Evolutionary conservation across 2,113 vertebrate genomes (phyloP).

Genomic region (Aphelocoma coerulescens): DNA sequence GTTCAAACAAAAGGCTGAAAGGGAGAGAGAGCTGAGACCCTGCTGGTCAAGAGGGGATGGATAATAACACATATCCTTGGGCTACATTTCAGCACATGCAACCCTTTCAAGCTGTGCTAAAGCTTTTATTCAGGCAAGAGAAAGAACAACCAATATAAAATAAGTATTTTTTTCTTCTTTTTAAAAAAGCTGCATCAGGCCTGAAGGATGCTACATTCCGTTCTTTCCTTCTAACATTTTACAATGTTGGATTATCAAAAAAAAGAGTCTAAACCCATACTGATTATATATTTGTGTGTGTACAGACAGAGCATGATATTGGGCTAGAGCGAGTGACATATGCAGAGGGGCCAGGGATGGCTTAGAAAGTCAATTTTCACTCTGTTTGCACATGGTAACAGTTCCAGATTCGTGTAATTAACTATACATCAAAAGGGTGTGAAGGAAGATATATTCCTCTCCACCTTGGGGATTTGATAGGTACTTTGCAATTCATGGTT

Average conservation of each 20-base stretch:
- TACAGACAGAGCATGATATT: not conserved
- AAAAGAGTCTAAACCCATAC: not conserved
- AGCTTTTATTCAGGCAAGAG: constrained; percentile 77
- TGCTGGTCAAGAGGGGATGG: constrained; percentile 82
- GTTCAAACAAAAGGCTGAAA: constrained; percentile 85
- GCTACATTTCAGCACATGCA: constrained; percentile 83
- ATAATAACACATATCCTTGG: constrained; percentile 84
- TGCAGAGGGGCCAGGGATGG: constrained; percentile 35
- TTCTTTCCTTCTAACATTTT: not conserved
- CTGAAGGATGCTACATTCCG: constrained; percentile 46
- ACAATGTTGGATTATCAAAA: not conserved
- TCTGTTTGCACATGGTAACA: constrained; percentile 61
- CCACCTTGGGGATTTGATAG: constrained; percentile 30
- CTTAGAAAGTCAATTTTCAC: constrained; percentile 61
- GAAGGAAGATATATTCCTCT: constrained; percentile 44
- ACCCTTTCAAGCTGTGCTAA: constrained; percentile 71
- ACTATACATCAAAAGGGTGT: constrained; percentile 54
- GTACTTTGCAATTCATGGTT: constrained; percentile 46
- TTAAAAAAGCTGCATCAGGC: constrained; percentile 49
- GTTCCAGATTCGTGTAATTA: constrained; percentile 63
- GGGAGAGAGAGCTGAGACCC: constrained; percentile 78
- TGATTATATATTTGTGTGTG: constrained; percentile 19
- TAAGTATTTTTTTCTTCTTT: not conserved
- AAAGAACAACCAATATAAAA: constrained; percentile 67
- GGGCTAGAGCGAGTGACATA: constrained; percentile 1